Conservation (phyloP, 2,888 invertebrate genomes). For the Cyaniris semiargus region DNA sequence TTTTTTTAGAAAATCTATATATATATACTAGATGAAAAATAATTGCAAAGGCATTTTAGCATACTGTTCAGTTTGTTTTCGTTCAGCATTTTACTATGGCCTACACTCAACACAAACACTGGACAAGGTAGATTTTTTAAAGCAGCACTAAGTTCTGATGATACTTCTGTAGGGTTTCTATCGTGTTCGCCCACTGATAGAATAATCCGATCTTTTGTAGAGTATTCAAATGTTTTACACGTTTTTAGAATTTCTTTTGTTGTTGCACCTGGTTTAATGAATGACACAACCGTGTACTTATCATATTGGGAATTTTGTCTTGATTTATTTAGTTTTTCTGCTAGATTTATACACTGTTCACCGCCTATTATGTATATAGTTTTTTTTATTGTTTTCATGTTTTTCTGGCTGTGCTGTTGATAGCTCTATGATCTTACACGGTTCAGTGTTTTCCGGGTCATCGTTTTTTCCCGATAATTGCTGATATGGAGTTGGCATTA, state of each 20-base stretch:
- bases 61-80: too few relatives aligned
- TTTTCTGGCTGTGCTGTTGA: neutral
- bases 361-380: neutral
- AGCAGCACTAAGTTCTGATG: neutral
- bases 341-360: neutral
- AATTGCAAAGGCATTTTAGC: too few relatives aligned
- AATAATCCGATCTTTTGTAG: neutral
- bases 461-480: too few relatives aligned
- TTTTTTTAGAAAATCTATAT: too few relatives aligned
- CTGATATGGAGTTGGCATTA: too few relatives aligned
- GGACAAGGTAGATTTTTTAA: neutral
- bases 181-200: neutral
- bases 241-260: neutral
- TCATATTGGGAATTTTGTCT: neutral
- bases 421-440: neutral
- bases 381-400: neutral
- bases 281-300: neutral
- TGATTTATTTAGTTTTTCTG: neutral
- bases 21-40: too few relatives aligned
- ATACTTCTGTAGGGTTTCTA: neutral
- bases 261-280: neutral
- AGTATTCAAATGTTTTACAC: neutral
- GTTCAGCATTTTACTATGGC: neutral
- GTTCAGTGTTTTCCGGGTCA: neutral
- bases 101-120: neutral